Evolutionary conservation across 2,888 invertebrate species (phyloP).

Genomic region (Periphyllus acericola): DNA sequence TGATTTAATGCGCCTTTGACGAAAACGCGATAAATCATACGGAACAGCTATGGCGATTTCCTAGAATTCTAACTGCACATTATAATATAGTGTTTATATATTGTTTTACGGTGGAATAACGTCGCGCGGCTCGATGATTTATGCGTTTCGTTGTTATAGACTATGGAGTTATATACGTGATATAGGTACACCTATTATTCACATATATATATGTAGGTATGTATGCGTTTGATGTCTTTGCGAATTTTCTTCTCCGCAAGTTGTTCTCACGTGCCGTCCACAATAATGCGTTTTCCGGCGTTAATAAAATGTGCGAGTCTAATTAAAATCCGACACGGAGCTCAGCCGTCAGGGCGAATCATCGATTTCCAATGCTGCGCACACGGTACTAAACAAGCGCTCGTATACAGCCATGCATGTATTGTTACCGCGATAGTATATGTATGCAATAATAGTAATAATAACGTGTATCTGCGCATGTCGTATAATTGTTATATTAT

Average conservation of each 20-base stretch:
- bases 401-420: neutral
- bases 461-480: no score
- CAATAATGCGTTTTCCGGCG: neutral
- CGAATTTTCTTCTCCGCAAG: neutral
- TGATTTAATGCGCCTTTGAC: neutral
- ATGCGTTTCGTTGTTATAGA: neutral
- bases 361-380: neutral
- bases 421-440: no score
- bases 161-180: neutral
- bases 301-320: neutral
- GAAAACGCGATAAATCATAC: slow-evolving; percentile 36
- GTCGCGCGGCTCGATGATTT: neutral
- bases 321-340: neutral
- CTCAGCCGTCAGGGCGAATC: neutral
- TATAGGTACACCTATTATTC: neutral
- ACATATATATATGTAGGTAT: no score
- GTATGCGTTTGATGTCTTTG: neutral
- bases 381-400: neutral
- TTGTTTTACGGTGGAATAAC: slow-evolving; percentile 20
- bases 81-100: neutral
- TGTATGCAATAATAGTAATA: no score
- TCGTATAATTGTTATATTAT: no score
- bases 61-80: neutral
- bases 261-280: neutral
- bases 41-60: slow-evolving; percentile 14